Percentiles rank a stretch among this genome's conserved stretches.
These are phyloP conservation scores for Trachurus trachurus DNA, from an alignment of 2,797 vertebrate genomes.

Conservation along the genomic window DNA sequence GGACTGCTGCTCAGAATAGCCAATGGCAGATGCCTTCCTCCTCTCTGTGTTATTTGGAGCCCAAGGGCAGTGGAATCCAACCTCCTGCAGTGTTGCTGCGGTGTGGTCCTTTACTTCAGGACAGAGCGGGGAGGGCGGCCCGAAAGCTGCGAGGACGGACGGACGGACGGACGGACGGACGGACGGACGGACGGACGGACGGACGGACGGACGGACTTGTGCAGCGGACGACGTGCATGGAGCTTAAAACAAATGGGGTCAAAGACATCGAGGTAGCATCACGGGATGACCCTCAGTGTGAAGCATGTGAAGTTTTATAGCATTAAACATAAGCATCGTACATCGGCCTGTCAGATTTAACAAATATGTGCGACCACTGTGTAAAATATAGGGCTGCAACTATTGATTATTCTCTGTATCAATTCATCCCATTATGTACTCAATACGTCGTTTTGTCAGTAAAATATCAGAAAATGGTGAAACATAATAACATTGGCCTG, in stretches of 20 bases:
- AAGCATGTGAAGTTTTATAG: background rate
- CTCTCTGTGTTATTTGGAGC: conserved; percentile 86
- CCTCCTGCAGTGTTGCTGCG: conserved; percentile 53
- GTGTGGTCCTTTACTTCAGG: conserved; percentile 54
- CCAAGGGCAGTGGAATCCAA: conserved; percentile 85
- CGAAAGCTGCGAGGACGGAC: conserved; percentile 6
- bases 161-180: too few species aligned
- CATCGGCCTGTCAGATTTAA: background rate
- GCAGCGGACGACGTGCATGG: background rate
- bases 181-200: too few species aligned
- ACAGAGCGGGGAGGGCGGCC: conserved; percentile 19
- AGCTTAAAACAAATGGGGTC: conserved; percentile 15
- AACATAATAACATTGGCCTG: background rate
- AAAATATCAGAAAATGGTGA: background rate
- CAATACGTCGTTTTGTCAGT: background rate
- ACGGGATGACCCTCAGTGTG: background rate
- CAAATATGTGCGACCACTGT: background rate
- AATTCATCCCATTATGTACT: background rate
- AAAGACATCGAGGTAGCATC: conserved; percentile 15
- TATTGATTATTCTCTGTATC: too few species aligned
- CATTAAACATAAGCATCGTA: background rate
- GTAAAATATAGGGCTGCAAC: too few species aligned
- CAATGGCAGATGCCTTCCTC: conserved; percentile 84
- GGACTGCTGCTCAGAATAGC: conserved; percentile 88
- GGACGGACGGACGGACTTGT: too few species aligned